Base-by-base conservation (phyloP, 2,113 vertebrate genomes). In the Chaetura pelagica region DNA sequence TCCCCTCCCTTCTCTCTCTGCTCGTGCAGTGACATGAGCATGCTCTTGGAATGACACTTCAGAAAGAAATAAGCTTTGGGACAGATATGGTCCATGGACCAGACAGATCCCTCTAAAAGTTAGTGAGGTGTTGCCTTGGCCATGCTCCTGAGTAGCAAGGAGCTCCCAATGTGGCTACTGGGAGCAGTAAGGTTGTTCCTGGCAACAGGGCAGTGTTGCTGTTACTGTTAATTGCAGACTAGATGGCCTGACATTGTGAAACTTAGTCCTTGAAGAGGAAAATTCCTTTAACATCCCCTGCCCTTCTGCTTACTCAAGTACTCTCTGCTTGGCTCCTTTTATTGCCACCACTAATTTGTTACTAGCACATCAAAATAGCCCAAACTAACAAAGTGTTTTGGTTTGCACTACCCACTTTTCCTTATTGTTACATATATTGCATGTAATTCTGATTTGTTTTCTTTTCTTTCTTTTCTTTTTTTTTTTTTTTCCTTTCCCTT, bases 401-500 rank as follows among this genome's bases (percentile, higher is more conserved):
- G 30, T 73, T 80, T 92, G 55, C 54, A 92, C 15, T 42, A 44
- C 48, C 75, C 15, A 1, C 74, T 88, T 89, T 40, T 75, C 75
- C 68, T 85, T 86, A 34, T 23, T 54, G 51, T 73, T 83, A 42
- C 9, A 7, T 44, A 40, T 57, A 57, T 32, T 91, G 94, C 93
- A 93, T 93, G 93, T 49, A 57, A 87, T 85, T 94, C 85, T 96
- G 89, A 96, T 90, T 89, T 78, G 5, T 10, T 69, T 82, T 94
- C 3, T 10, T 69, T 82, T 94, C 3, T 59, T 66, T 48, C 15
- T 54, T 68, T n/a, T 64, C 48, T 76, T 73, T 61, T 54, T 68
- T n/a, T 64, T 44, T 76, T 73, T 61, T 38, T 62, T 29, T 84
- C 34, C 34, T 74, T 64, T 85, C 88, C 93, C 22, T 72, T 59